These are phyloP conservation scores for Epinotia ramella DNA, from an alignment of 2,888 invertebrate species.

Conservation along the genomic window DNA sequence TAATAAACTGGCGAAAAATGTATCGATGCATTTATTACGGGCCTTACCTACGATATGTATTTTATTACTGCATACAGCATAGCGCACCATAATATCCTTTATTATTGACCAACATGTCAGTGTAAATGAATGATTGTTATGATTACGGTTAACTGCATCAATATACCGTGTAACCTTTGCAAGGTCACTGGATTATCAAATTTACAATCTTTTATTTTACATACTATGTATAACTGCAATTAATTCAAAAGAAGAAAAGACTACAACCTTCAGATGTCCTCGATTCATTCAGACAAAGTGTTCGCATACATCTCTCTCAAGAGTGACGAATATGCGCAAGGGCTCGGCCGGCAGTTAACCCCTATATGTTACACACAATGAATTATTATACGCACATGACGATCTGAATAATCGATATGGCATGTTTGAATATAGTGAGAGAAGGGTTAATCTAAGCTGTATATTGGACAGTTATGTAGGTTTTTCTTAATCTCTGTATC, in stretches of 20 bases:
- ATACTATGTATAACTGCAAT: not conserved
- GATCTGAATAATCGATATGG: slow-evolving; percentile 36
- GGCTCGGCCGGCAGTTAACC: slow-evolving; percentile 34
- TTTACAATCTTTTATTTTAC: not conserved
- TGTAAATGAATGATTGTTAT: no score
- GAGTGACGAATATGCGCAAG: slow-evolving; percentile 28
- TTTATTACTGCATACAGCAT: no score
- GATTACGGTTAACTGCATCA: no score
- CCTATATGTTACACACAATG: slow-evolving; percentile 41
- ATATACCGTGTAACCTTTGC: not conserved
- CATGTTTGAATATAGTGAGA: slow-evolving; percentile 21
- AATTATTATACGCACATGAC: slow-evolving; percentile 38
- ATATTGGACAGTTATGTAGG: slow-evolving; percentile 5
- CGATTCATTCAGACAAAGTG: slow-evolving; percentile 32
- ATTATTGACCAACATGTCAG: no score
- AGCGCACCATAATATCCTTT: no score
- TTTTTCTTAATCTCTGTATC: not conserved
- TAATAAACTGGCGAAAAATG: no score
- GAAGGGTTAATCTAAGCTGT: not conserved
- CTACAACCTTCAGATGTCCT: not conserved
- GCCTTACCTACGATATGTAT: no score
- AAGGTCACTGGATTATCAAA: not conserved
- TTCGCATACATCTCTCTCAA: slow-evolving; percentile 29
- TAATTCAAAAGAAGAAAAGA: not conserved
- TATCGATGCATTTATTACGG: no score